Evolutionary conservation across 35 echinoderm and acorn worm genomes (phyloP), one percentile per base, ranked within the genome.

Genomic region (Lytechinus pictus): DNA sequence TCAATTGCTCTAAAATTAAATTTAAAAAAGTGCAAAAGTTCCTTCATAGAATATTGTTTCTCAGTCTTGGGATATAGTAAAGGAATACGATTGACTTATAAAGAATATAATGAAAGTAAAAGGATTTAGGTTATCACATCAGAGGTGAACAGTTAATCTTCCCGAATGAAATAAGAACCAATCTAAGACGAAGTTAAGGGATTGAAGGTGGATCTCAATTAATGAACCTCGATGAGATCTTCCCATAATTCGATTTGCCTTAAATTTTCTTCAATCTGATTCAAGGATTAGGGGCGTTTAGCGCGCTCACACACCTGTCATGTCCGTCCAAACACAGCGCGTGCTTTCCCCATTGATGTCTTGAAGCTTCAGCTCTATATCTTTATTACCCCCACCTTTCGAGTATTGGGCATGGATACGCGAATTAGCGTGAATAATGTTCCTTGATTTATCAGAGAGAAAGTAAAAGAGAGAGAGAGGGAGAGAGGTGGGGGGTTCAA

Each of bases 371-470:
- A 44, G 33, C 52, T 90, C 52, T 44, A 10, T 44, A 90, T 90
- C 29, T 90, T 90, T 33, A 54, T 90, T 33, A 58, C 56, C 11
- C 29, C 88, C 88, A 90, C 87, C 28, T 52, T 13, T 2, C 9
- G 56, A 58, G 56, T 58, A 10, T 58, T 58, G 56, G 33, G 56
- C 56, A 58, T 58, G 56, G 13, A 58, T 52, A 8, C 28, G 88
- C 28, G 52, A 90, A 90, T 90, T 90, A 44, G 88, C 88, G 88
- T 33, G 88, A 90, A 90, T 90, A 90, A 90, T 90, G 88, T 27
- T 52, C 21, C 66, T 79, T 79, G 66, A 79, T 79, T 79, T 24
- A 79, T 79, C 66, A 79, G 66, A 71, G 61, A 71, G 61, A 79
- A 79, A 79, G 33, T n/a, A n/a, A 44, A 2, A 2, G 33, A 44